Evolutionary conservation across 2,888 invertebrate genomes (phyloP).

Genomic region (Apodemia hepburni): DNA sequence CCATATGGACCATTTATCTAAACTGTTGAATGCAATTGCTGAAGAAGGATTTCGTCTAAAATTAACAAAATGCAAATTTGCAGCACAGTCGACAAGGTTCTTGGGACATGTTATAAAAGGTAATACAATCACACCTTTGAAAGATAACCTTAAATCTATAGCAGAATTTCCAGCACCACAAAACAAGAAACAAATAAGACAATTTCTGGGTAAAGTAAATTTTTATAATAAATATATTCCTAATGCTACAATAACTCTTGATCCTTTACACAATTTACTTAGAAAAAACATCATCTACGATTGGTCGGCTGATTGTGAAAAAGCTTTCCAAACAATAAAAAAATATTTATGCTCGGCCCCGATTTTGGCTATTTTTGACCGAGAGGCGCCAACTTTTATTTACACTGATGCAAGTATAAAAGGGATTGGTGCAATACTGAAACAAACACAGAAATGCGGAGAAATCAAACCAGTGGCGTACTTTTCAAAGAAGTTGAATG

Average conservation of each 20-base stretch:
- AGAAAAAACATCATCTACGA: conserved; percentile 18
- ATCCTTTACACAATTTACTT: conserved; percentile 15
- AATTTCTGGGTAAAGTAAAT: conserved; percentile 21
- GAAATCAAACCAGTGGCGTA: conserved; percentile 19
- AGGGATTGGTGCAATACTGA: conserved; percentile 20
- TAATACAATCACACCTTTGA: conserved; percentile 22
- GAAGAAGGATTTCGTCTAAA: conserved; percentile 23
- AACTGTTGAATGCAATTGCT: conserved; percentile 17
- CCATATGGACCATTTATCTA: conserved; percentile 20
- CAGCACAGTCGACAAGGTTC: conserved; percentile 17
- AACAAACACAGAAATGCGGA: conserved; percentile 21
- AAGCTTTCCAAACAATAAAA: conserved; percentile 21
- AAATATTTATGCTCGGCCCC: conserved; percentile 19
- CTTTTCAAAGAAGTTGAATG: conserved; percentile 25
- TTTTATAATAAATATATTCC: conserved; percentile 16
- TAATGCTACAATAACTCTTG: conserved; percentile 11
- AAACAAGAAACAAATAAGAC: conserved; percentile 22
- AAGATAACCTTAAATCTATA: conserved; percentile 21
- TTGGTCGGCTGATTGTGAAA: conserved; percentile 21
- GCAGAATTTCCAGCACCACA: conserved; percentile 21
- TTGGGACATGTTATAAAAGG: conserved; percentile 22
- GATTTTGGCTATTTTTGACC: conserved; percentile 20
- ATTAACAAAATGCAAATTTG: conserved; percentile 26
- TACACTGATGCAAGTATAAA: conserved; percentile 19
- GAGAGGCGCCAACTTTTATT: conserved; percentile 19